These are phyloP conservation scores for Cantharis rufa DNA, from an alignment of 2,888 invertebrate genomes.

Conservation along the genomic window DNA sequence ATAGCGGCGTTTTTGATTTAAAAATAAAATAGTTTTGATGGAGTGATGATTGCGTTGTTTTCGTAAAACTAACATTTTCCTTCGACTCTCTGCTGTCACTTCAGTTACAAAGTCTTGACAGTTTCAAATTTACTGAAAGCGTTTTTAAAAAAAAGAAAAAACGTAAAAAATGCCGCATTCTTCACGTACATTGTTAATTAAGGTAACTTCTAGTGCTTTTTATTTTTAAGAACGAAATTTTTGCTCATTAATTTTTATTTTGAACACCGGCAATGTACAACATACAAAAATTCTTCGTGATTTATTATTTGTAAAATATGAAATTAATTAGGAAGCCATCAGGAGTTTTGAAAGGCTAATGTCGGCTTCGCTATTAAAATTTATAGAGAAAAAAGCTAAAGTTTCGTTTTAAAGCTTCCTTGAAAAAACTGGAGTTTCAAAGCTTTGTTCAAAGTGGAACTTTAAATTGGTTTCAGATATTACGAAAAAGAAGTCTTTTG, in stretches of 20 bases:
- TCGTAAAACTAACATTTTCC: slow-evolving; percentile 20
- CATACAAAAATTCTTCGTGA: background rate
- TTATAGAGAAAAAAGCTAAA: background rate
- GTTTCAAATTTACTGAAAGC: background rate
- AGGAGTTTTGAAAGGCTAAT: background rate
- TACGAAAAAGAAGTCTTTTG: background rate
- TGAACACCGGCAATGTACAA: background rate
- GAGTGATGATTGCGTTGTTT: slow-evolving; percentile 20
- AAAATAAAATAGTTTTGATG: slow-evolving; percentile 11
- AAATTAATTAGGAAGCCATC: background rate
- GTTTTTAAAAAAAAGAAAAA: background rate
- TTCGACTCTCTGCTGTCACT: slow-evolving; percentile 15
- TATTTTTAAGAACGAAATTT: background rate
- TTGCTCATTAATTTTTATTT: background rate
- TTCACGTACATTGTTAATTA: background rate
- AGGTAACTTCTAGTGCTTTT: background rate
- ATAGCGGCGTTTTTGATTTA: background rate
- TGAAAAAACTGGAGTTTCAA: background rate
- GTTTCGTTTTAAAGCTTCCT: background rate
- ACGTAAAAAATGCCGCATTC: background rate
- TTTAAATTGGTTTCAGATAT: background rate
- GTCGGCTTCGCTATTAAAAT: background rate
- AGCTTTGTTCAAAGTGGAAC: background rate
- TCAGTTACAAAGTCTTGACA: slow-evolving; percentile 15
- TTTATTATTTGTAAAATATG: background rate